Percentiles rank a stretch among this genome's conserved stretches.
Conservation (phyloP, 2,113 vertebrate genomes). For the Enhydra lutris region DNA sequence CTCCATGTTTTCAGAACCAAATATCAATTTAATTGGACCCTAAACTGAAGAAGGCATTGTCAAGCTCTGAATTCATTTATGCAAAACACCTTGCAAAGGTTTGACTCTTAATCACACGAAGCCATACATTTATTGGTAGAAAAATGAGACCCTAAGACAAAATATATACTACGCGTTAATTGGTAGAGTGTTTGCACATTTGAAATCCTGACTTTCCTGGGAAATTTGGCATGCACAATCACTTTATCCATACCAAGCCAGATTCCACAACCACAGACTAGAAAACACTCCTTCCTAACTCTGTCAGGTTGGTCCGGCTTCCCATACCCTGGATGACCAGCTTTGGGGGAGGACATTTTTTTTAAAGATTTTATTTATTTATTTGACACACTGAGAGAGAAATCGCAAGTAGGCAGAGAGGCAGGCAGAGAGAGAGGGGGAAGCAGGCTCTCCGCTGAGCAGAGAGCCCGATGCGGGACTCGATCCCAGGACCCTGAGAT, state of each 20-base stretch:
- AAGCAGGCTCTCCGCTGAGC: too few species aligned
- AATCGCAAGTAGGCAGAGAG: too few species aligned
- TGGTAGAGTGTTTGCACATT: neutral
- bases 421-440: too few species aligned
- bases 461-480: too few species aligned
- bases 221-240: neutral
- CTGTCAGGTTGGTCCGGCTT: neutral
- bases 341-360: neutral
- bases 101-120: constrained; percentile 4
- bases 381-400: too few species aligned
- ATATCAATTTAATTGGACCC: neutral
- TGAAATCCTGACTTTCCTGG: neutral
- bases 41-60: neutral
- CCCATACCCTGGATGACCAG: neutral
- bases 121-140: neutral
- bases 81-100: neutral
- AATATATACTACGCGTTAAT: neutral
- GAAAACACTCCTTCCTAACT: neutral
- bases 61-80: neutral
- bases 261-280: neutral
- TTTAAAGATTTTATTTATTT: too few species aligned
- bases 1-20: neutral
- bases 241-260: neutral
- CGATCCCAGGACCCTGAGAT: too few species aligned
- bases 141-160: neutral